phyloP scores from a whole-genome alignment of 1,140 invertebrate species.

The Drosophila serrata region DNA sequence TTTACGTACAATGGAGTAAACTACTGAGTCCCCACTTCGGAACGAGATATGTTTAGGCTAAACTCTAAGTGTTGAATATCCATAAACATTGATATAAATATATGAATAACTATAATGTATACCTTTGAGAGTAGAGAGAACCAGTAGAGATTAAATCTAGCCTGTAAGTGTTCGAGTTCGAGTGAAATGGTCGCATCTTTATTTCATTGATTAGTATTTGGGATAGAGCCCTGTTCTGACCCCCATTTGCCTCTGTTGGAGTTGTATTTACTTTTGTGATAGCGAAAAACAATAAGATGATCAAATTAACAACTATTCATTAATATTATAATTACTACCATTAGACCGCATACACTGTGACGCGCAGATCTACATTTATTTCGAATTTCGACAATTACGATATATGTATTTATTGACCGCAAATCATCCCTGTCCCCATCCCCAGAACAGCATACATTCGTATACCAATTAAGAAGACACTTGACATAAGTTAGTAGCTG shows the following conservation, averaged over 20 bases:
- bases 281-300: slow-evolving; percentile 77
- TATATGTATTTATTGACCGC: slow-evolving; percentile 55
- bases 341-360: slow-evolving; percentile 15
- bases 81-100: slow-evolving; percentile 54
- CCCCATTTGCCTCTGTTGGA: slow-evolving; percentile 53
- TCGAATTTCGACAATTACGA: slow-evolving; percentile 58
- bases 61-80: slow-evolving; percentile 77
- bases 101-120: slow-evolving; percentile 47
- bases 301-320: slow-evolving; percentile 67
- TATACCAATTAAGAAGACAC: slow-evolving; percentile 73
- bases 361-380: slow-evolving; percentile 41
- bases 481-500: slow-evolving; percentile 66
- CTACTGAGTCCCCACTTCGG: slow-evolving; percentile 36
- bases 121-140: slow-evolving; percentile 29
- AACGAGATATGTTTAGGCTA: slow-evolving; percentile 59
- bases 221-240: slow-evolving; percentile 25
- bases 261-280: slow-evolving; percentile 83
- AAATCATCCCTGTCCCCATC: slow-evolving; percentile 14
- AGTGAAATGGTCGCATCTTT: slow-evolving; percentile 30
- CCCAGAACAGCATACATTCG: slow-evolving; percentile 67
- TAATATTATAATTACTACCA: slow-evolving; percentile 37
- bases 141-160: slow-evolving; percentile 61
- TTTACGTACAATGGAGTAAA: slow-evolving; percentile 44
- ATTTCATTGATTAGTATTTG: slow-evolving; percentile 37
- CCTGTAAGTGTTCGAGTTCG: slow-evolving; percentile 44